A percentile compares a stretch with the other conserved stretches of the same genome.
phyloP scores from a whole-genome alignment of 2,113 vertebrate genomes.

The Ceyx cyanopectus region DNA sequence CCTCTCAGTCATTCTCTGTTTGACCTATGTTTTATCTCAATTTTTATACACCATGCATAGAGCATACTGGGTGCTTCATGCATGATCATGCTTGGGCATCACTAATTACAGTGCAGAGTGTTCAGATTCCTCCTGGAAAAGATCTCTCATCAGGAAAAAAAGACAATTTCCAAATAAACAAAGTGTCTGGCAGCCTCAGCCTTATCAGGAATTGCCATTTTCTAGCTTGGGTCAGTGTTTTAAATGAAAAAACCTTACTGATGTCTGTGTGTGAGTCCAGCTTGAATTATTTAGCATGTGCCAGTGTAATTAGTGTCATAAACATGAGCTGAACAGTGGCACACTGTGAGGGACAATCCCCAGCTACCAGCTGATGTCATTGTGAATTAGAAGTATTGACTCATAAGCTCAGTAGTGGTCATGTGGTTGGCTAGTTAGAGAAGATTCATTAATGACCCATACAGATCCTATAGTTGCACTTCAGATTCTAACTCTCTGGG shows the following conservation, averaged over 20 bases:
- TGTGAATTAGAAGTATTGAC: constrained; percentile 22
- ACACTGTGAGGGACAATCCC: neutral
- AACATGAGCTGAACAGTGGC: constrained; percentile 1
- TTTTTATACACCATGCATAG: neutral
- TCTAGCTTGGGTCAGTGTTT: neutral
- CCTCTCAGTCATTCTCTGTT: neutral
- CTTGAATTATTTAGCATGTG: constrained; percentile 46
- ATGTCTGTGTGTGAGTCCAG: neutral
- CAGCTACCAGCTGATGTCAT: constrained; percentile 1
- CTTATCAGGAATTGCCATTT: neutral
- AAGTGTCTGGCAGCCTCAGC: neutral
- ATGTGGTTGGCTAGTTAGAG: neutral
- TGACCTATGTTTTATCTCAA: neutral
- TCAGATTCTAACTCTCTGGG: neutral
- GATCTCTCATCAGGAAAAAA: neutral
- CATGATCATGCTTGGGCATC: neutral
- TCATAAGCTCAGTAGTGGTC: neutral
- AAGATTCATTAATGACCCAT: constrained; percentile 34
- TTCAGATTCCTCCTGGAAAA: neutral
- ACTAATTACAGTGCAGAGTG: neutral
- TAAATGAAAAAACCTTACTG: constrained; percentile 3
- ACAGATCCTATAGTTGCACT: neutral
- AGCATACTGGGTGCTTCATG: neutral
- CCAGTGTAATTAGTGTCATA: neutral
- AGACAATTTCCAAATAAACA: neutral